phyloP scores from a whole-genome alignment of 2,888 invertebrate genomes.

The Busseola fusca region DNA sequence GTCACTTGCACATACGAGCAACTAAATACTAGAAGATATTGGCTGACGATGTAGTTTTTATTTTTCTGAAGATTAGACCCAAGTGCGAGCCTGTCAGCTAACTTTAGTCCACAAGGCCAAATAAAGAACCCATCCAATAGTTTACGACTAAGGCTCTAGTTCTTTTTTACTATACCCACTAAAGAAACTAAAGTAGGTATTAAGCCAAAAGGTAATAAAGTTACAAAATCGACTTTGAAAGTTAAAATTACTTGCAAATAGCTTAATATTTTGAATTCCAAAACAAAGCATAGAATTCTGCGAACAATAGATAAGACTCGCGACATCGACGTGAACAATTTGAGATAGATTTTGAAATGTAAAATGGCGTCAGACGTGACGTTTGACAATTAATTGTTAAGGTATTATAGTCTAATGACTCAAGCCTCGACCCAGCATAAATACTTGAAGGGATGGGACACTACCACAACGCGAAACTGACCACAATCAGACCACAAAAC shows the following conservation, averaged over 20 bases:
- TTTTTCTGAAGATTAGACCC: neutral
- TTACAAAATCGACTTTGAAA: slow-evolving; percentile 21
- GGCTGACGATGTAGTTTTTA: neutral
- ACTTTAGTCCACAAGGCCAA: neutral
- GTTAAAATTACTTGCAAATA: slow-evolving; percentile 45
- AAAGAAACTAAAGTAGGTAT: slow-evolving; percentile 3
- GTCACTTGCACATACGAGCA: neutral
- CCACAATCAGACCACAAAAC: slow-evolving; percentile 1
- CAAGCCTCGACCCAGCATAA: slow-evolving; percentile 5
- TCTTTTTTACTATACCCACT: neutral
- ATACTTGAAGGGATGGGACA: slow-evolving; percentile 25
- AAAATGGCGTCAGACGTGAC: slow-evolving; percentile 42
- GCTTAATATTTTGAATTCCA: slow-evolving; percentile 30
- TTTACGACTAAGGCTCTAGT: neutral
- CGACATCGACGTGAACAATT: slow-evolving; percentile 25
- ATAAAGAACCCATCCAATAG: neutral
- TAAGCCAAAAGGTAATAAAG: slow-evolving; percentile 18
- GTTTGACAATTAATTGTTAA: slow-evolving; percentile 48
- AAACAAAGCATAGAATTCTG: slow-evolving; percentile 26
- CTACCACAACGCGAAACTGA: neutral
- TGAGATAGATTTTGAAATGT: slow-evolving; percentile 32
- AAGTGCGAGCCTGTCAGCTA: neutral
- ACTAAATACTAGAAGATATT: neutral
- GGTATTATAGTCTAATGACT: slow-evolving; percentile 48
- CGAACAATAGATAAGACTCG: slow-evolving; percentile 42